Conservation (phyloP, 1,140 invertebrate genomes). For the Achatina immaculata region DNA sequence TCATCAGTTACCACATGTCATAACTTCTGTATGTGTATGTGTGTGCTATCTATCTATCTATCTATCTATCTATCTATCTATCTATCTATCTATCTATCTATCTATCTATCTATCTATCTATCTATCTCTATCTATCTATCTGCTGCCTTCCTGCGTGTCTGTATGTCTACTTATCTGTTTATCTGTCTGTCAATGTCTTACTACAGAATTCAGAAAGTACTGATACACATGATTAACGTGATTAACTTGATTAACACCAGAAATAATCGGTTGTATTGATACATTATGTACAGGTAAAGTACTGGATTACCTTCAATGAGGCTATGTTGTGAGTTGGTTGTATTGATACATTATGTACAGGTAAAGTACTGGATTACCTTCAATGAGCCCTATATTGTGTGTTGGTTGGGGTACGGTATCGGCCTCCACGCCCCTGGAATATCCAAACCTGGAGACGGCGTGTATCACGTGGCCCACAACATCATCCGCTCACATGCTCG, state of each 20-base stretch:
- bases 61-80: background rate
- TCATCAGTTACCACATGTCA: background rate
- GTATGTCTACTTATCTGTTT: too few species aligned
- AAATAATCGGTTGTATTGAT: too few species aligned
- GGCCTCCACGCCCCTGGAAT: conserved; percentile 61
- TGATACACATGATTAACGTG: too few species aligned
- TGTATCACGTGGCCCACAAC: conserved; percentile 63
- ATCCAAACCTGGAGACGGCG: conserved; percentile 44
- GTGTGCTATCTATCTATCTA: background rate
- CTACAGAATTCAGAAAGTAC: too few species aligned
- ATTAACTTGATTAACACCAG: too few species aligned
- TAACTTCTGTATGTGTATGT: background rate
- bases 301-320: conserved; percentile 73
- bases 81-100: background rate
- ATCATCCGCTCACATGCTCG: conserved; percentile 66
- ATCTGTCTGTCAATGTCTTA: too few species aligned
- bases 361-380: conserved; percentile 72
- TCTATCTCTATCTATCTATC: too few species aligned
- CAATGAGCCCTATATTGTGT: conserved; percentile 69
- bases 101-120: background rate
- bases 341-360: conserved; percentile 46
- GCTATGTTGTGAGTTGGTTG: conserved; percentile 61
- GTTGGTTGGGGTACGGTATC: conserved; percentile 63
- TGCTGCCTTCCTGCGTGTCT: too few species aligned
- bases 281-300: conserved; percentile 67